Base-by-base conservation (phyloP, 2,113 vertebrate genomes). In the Epinephelus cyanopodus region DNA sequence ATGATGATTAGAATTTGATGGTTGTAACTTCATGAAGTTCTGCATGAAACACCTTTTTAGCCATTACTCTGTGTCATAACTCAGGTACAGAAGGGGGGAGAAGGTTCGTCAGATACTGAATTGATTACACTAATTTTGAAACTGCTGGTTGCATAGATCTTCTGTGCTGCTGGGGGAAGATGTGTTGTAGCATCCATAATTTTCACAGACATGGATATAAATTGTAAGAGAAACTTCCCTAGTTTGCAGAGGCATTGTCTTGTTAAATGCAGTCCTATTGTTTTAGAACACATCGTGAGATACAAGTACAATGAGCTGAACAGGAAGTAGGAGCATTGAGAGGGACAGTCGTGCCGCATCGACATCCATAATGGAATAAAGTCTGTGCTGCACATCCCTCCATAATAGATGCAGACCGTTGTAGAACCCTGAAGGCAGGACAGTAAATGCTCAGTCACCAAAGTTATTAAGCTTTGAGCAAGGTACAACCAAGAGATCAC, bases 371-470 rank as follows among this genome's bases (percentile, higher is more conserved):
- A 23, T 63, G 33, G 37, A 45, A 48, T 58, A 50, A 58, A 23
- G 21, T 61, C 19, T 25, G 18, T 67, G 25, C 54, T 72, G 39
- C 37, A 33, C 50, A 64, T 56, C 14, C 17, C 13, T 54, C 19
- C 25, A 56, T 62, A 48, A 74, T 25, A 53, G 69, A 56, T 53
- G 48, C 48, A 62, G 63, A 33, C 19, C 52, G n/a, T 33, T 62
- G 27, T 42, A 29, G 57, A 66, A 47, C 11, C 4, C 6, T 12
- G 0, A 37, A 74, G 50, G 50, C 39, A 42, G 39, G 64, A 27
- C 33, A 14, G 27, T 50, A 63, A 79, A 64, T 25, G 4, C 77
- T 70, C 1, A 0, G 25, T 56, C 50, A 4, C 50, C 6, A 13
- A 64, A 57, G 50, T 52, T 77, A n/a, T 7, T 37, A 10, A 64